A percentile compares a stretch with the other conserved stretches of the same genome.
These are phyloP conservation scores for Ectropis crepuscularia DNA, from an alignment of 2,888 invertebrate genomes.

Conservation along the genomic window DNA sequence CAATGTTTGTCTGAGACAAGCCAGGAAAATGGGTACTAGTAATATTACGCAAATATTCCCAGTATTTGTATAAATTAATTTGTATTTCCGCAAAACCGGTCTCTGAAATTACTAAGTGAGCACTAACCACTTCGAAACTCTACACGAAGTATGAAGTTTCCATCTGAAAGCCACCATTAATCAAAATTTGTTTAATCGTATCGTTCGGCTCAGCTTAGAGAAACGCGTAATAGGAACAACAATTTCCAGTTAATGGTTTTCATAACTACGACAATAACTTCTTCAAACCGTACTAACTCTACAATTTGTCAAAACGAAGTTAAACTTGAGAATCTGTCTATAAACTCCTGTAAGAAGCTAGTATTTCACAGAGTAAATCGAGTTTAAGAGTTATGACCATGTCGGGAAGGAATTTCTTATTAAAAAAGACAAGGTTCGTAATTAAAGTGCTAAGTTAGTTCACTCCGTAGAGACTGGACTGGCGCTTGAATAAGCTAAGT, in stretches of 20 bases:
- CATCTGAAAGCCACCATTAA: conserved; percentile 41
- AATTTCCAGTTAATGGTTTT: conserved; percentile 16
- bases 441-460: conserved; percentile 45
- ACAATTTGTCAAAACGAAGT: conserved; percentile 30
- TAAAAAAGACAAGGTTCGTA: conserved; percentile 45
- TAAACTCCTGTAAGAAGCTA: conserved; percentile 32
- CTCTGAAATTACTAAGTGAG: conserved; percentile 16
- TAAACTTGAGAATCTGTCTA: conserved; percentile 28
- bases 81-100: conserved; percentile 9
- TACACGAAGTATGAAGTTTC: conserved; percentile 36
- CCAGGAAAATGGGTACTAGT: conserved; percentile 8
- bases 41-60: not conserved
- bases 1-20: conserved; percentile 6
- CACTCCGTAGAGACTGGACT: conserved; percentile 34
- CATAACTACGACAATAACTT: conserved; percentile 5
- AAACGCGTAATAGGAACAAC: conserved; percentile 19
- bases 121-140: conserved; percentile 37
- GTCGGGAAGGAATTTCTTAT: conserved; percentile 42
- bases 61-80: conserved; percentile 14
- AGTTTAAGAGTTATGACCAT: conserved; percentile 46
- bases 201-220: conserved; percentile 9
- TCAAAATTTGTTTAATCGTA: conserved; percentile 38
- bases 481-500: conserved; percentile 35
- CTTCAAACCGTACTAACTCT: conserved; percentile 7
- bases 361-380: conserved; percentile 42